phyloP scores from a whole-genome alignment of 2,888 invertebrate genomes.

The Catocala nupta region DNA sequence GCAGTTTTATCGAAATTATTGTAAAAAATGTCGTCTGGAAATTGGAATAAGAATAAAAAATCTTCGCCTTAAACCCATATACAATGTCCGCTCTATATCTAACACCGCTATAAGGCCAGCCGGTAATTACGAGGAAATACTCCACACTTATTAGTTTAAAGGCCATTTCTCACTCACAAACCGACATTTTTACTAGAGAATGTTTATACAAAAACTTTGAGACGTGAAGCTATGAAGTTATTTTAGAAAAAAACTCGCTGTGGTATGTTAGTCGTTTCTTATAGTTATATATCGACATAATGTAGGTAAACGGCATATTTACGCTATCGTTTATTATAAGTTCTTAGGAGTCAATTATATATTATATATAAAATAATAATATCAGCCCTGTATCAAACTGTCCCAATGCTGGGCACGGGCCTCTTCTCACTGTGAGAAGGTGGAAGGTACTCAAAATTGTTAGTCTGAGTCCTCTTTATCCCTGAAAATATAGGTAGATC shows the following conservation, averaged over 20 bases:
- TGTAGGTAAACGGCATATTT: not conserved
- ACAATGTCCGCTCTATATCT: conserved; percentile 41
- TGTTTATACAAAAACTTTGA: conserved; percentile 34
- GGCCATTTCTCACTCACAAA: conserved; percentile 49
- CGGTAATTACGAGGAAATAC: conserved; percentile 55
- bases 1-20: no score
- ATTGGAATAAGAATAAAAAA: no score
- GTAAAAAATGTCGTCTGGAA: no score
- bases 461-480: no score
- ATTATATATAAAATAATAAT: no score
- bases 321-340: no score
- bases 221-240: conserved; percentile 11
- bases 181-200: conserved; percentile 50
- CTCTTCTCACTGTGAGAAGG: no score
- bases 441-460: no score
- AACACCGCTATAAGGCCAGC: conserved; percentile 40
- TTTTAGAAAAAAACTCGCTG: not conserved
- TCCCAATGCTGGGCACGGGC: no score
- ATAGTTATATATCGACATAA: not conserved
- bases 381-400: no score
- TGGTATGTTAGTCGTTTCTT: not conserved
- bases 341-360: no score
- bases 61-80: conserved; percentile 31
- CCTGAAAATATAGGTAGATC: no score
- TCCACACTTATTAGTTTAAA: conserved; percentile 55